Evolutionary conservation across 2,888 invertebrate species (phyloP), one percentile per base, ranked within the genome.

Genomic region (Zygogramma bicolorata): DNA sequence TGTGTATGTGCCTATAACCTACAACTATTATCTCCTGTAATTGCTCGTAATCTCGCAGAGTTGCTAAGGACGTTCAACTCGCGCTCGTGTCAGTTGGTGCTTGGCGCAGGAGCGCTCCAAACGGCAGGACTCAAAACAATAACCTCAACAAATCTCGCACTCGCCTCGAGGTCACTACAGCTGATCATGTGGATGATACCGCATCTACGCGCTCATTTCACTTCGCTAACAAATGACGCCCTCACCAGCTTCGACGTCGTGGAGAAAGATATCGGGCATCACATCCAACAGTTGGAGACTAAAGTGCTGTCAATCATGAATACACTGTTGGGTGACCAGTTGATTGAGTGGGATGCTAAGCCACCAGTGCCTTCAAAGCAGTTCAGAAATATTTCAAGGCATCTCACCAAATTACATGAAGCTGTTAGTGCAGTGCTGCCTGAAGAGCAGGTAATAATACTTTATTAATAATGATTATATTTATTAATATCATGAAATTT

Each of bases 81-180:
- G 4, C 90, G 94, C 71, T 94, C 94, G 81, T 98, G 97, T 87
- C 98, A 98, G 86, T 89, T 99, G 80, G 96, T 99, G 67, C 89
- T 99, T 68, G 99, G 98, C 53, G 99, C 98, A 46, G 98, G 98
- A 53, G 99, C 99, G 5, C 91, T 99, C 84, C 95, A 96, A 83
- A 93, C 97, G 76, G 97, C 97, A 40, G 98, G 98, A 4, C 88
- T 97, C 66, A 96, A 96, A 88, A 97, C 96, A 27, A 98, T 98
- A 77, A 97, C 98, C 3, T 97, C 96, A 81, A 95, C 95, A 38
- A 98, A 98, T 88, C 89, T 99, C 81, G 97, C 95, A 8, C 88
- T 97, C 77, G 94, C 95, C 0, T 94, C 95, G 13, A 90, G 96
- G 80, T 95, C 95, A 31, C 87, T 97, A 34, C 95, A 96, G 82